A percentile compares a stretch with the other conserved stretches of the same genome.
phyloP scores from a whole-genome alignment of 2,113 vertebrate genomes.

The Shinisaurus crocodilurus region DNA sequence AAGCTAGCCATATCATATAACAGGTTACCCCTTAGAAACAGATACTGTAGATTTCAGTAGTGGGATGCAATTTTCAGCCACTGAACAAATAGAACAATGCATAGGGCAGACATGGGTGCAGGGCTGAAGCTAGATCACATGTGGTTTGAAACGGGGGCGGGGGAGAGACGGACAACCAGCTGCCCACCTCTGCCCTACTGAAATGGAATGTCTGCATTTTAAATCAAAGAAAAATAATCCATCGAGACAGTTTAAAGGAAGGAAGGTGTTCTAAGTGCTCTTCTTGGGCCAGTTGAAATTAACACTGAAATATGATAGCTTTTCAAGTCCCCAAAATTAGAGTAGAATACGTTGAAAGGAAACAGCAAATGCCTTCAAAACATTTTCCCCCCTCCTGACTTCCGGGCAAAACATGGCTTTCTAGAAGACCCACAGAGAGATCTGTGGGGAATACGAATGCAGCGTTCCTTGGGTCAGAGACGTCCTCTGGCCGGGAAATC shows the following conservation, averaged over 20 bases:
- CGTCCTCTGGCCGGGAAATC: no score
- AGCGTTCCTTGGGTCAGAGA: no score
- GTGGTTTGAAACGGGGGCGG: not conserved
- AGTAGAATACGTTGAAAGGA: constrained; percentile 43
- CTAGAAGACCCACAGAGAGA: no score
- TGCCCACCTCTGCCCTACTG: not conserved
- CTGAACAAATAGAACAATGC: not conserved
- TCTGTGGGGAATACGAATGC: no score
- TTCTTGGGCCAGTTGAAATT: constrained; percentile 28
- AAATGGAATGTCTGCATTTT: not conserved
- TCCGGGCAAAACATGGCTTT: no score
- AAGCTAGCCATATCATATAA: not conserved
- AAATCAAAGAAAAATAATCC: constrained; percentile 11
- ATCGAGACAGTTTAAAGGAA: not conserved
- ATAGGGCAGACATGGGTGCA: not conserved
- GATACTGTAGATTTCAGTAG: not conserved
- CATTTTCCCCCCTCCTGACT: no score
- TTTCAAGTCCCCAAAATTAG: constrained; percentile 2
- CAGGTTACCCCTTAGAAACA: not conserved
- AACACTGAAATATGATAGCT: constrained; percentile 25
- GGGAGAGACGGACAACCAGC: not conserved
- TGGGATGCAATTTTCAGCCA: not conserved
- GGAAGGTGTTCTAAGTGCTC: not conserved
- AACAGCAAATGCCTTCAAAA: constrained; percentile 49
- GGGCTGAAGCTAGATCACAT: not conserved